Evolutionary conservation across 2,797 vertebrate species (phyloP), one percentile per base, ranked within the genome.

Genomic region (Lutjanus argentimaculatus): DNA sequence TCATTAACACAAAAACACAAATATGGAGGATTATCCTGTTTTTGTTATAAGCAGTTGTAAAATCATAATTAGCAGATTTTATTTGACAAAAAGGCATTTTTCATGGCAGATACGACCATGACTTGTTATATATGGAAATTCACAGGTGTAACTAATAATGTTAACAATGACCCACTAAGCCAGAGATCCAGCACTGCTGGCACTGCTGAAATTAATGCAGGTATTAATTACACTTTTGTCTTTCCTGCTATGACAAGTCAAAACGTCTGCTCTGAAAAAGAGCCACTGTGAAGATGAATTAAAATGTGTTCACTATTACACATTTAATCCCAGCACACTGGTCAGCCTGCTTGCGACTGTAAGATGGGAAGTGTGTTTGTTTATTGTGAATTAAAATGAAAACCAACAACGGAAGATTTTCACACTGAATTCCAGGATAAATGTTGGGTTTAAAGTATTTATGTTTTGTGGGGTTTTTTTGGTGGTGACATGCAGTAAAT

Each of bases 171-270:
- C 21, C 42, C 8, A 0, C 21, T 74, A 48, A 79, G 61, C 64
- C 69, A 73, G 46, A 48, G 5, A 79, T 80, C 55, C 12, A 67
- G 40, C 17, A 25, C 56, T 61, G 49, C 21, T 51, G 57, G 43
- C 55, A 49, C 30, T 53, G 49, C 56, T 22, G 51, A 52, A 67
- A 51, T 51, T 51, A 83, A 61, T 63, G 58, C 55, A 55, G 71
- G 48, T 78, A 72, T 68, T 64, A 72, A 72, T 84, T 75, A 77
- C 14, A 48, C 43, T 55, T 17, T 9, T 45, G 64, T 68, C 30
- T 77, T 67, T 81, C 82, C 58, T 87, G 85, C 77, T 63, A 19
- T 53, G 73, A 80, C 78, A 79, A 66, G 63, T 84, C 40, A 52
- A 72, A 69, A 52, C 80, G 13, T 66, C 69, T 81, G 74, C 55